A percentile compares a stretch with the other conserved stretches of the same genome.
These are phyloP conservation scores for Syngnathus typhle DNA, from an alignment of 2,113 vertebrate genomes.

Conservation along the genomic window DNA sequence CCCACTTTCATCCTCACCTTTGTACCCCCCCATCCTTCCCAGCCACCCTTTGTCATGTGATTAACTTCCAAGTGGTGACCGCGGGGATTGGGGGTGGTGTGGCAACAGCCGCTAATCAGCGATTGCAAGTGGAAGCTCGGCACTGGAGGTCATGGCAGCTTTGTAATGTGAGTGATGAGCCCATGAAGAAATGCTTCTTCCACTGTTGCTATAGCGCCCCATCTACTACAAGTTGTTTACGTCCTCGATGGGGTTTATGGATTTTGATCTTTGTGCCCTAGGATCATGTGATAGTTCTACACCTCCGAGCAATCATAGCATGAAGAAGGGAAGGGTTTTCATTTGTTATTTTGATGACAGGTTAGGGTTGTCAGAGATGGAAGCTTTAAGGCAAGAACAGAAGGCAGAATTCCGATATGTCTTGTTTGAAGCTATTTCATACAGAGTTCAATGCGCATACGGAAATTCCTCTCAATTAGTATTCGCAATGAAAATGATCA, in stretches of 20 bases:
- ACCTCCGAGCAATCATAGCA: not conserved
- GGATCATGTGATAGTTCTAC: not conserved
- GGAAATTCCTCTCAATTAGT: slow-evolving; percentile 52
- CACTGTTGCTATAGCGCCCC: slow-evolving; percentile 45
- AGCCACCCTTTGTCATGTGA: slow-evolving; percentile 69
- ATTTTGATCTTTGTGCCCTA: not conserved
- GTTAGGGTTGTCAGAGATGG: too few species aligned
- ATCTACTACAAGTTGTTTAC: not conserved
- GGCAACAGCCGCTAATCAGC: slow-evolving; percentile 65
- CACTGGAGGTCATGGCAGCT: slow-evolving; percentile 43
- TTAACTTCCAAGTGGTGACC: slow-evolving; percentile 67
- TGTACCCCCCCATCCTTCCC: slow-evolving; percentile 33
- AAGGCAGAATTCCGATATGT: not conserved
- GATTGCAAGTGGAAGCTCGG: slow-evolving; percentile 44
- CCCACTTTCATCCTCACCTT: slow-evolving; percentile 46
- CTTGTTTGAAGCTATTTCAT: not conserved
- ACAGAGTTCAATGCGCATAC: not conserved
- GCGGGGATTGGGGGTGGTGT: slow-evolving; percentile 39
- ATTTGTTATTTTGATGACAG: too few species aligned
- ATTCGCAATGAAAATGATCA: slow-evolving; percentile 64
- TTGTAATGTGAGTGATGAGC: slow-evolving; percentile 45
- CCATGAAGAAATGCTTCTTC: slow-evolving; percentile 22
- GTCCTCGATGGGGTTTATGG: not conserved
- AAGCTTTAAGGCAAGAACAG: too few species aligned
- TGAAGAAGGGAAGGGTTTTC: not conserved